Evolutionary conservation across 53 echinoderm and acorn worm genomes (phyloP).

Genomic region (Astropecten irregularis): DNA sequence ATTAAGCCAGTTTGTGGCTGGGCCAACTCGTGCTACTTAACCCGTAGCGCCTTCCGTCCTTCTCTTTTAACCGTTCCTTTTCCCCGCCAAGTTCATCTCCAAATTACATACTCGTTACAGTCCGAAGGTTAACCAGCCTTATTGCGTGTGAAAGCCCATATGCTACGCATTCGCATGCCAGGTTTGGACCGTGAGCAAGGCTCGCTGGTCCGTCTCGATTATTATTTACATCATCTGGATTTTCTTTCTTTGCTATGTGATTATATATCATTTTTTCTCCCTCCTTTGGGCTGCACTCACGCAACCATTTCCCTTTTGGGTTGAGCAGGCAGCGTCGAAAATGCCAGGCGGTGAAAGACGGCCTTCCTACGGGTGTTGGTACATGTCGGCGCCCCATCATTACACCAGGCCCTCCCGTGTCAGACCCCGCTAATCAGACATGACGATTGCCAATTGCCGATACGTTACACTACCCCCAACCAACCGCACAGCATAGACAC

Average conservation of each 20-base stretch:
- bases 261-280: not conserved
- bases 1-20: slow-evolving; percentile 46
- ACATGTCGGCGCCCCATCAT: slow-evolving; percentile 62
- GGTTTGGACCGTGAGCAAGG: not conserved
- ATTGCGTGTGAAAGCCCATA: slow-evolving; percentile 52
- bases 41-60: slow-evolving; percentile 15
- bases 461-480: slow-evolving; percentile 19
- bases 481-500: slow-evolving; percentile 11
- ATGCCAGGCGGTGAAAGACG: slow-evolving; percentile 56
- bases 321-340: slow-evolving; percentile 55
- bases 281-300: slow-evolving; percentile 9
- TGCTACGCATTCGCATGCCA: slow-evolving; percentile 57
- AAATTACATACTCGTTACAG: slow-evolving; percentile 60
- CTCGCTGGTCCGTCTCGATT: not conserved
- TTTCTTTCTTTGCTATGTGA: not conserved
- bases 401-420: slow-evolving; percentile 53
- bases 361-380: slow-evolving; percentile 46
- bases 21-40: slow-evolving; percentile 20
- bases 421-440: slow-evolving; percentile 49
- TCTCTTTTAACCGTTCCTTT: not conserved
- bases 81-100: slow-evolving; percentile 27
- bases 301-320: slow-evolving; percentile 54
- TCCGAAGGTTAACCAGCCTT: slow-evolving; percentile 46
- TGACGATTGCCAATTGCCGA: slow-evolving; percentile 56
- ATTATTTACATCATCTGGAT: not conserved